These are phyloP conservation scores for Torymus auratus DNA, from an alignment of 2,888 invertebrate genomes.

Conservation along the genomic window DNA sequence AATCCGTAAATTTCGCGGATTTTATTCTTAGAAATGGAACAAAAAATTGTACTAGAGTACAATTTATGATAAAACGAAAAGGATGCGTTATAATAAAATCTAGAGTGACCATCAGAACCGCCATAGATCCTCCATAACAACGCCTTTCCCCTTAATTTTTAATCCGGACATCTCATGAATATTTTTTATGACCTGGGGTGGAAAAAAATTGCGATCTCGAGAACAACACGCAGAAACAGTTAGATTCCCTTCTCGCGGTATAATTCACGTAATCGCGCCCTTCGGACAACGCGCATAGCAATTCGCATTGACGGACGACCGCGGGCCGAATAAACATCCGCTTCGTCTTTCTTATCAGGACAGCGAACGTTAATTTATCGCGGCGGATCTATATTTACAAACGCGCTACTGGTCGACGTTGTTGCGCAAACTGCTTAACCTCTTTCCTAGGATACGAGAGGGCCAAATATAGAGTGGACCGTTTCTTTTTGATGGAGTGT, in stretches of 20 bases:
- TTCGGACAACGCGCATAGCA: background rate
- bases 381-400: constrained; percentile 44
- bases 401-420: background rate
- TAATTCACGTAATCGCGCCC: constrained; percentile 10
- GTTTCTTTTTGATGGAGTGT: constrained; percentile 16
- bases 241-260: constrained; percentile 5
- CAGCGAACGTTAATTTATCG: constrained; percentile 47
- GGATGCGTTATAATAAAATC: too few species aligned
- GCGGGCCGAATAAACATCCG: constrained; percentile 44
- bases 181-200: background rate
- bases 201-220: constrained; percentile 18
- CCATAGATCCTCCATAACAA: too few species aligned
- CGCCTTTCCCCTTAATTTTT: too few species aligned
- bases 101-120: too few species aligned
- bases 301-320: constrained; percentile 36
- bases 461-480: constrained; percentile 31
- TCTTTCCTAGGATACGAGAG: constrained; percentile 3
- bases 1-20: too few species aligned
- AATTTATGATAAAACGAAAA: too few species aligned
- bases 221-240: constrained; percentile 13
- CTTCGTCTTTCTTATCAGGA: constrained; percentile 29
- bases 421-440: constrained; percentile 36
- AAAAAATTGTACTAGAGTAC: too few species aligned
- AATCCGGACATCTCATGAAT: background rate
- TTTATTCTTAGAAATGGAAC: too few species aligned